These are phyloP conservation scores for Sebastes taczanowskii DNA, from an alignment of 2,797 vertebrate genomes.

Conservation along the genomic window DNA sequence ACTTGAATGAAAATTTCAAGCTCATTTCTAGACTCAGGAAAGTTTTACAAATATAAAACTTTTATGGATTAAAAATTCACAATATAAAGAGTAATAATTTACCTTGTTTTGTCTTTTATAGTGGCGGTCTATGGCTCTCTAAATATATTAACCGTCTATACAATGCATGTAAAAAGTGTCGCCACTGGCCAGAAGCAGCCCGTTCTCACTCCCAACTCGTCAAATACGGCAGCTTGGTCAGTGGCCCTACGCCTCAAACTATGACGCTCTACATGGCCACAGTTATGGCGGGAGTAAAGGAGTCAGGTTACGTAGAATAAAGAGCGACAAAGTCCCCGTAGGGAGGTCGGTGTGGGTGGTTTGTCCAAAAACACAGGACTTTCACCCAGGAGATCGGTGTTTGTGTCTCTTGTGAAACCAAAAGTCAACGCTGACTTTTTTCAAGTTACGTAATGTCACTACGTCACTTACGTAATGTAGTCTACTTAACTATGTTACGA, in stretches of 20 bases:
- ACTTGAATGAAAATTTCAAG: neutral
- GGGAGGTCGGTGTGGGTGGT: neutral
- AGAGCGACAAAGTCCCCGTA: too few relatives aligned
- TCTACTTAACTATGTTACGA: too few relatives aligned
- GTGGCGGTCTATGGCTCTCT: too few relatives aligned
- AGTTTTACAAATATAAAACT: neutral
- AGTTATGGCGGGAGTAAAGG: too few relatives aligned
- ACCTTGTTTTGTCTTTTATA: neutral
- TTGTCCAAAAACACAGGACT: neutral
- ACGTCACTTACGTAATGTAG: too few relatives aligned
- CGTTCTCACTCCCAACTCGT: too few relatives aligned
- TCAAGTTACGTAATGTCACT: too few relatives aligned
- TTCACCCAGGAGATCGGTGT: too few relatives aligned
- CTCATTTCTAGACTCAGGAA: neutral
- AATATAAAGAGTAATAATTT: neutral
- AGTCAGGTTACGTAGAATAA: neutral
- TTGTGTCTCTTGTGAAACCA: too few relatives aligned
- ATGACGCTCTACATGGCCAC: fast-evolving
- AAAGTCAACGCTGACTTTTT: too few relatives aligned
- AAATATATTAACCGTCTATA: neutral
- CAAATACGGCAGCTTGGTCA: too few relatives aligned
- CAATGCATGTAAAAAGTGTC: neutral
- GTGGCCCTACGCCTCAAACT: too few relatives aligned
- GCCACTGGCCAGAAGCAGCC: neutral
- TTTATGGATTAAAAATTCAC: neutral